Evolutionary conservation across 2,888 invertebrate species (phyloP).

Genomic region (Rhingia rostrata): DNA sequence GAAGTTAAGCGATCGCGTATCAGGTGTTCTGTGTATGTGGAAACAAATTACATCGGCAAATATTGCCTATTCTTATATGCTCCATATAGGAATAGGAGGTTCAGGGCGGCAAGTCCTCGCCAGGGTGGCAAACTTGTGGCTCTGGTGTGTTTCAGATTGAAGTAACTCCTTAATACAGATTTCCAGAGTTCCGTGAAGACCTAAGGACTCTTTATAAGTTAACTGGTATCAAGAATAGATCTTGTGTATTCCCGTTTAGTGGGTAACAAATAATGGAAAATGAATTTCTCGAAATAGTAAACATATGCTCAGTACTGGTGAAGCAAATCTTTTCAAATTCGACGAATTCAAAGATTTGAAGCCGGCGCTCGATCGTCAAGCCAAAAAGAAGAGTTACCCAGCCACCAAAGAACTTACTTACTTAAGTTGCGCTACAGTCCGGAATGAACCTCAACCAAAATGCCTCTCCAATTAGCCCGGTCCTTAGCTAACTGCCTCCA

Average conservation of each 20-base stretch:
- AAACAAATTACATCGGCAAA: constrained; percentile 89
- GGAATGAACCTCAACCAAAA: too few species aligned
- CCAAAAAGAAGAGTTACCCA: constrained; percentile 81
- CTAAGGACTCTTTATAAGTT: constrained; percentile 89
- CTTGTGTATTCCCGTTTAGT: constrained; percentile 91
- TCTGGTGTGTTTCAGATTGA: constrained; percentile 90
- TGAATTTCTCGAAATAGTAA: constrained; percentile 93
- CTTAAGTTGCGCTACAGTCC: too few species aligned
- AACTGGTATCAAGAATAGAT: constrained; percentile 90
- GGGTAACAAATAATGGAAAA: constrained; percentile 94
- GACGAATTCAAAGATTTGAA: constrained; percentile 92
- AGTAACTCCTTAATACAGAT: constrained; percentile 90
- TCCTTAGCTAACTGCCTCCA: too few species aligned
- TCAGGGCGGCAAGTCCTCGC: constrained; percentile 93
- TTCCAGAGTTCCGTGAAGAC: constrained; percentile 91
- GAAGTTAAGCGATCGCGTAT: constrained; percentile 90
- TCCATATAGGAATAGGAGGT: constrained; percentile 93
- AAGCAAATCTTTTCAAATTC: constrained; percentile 93
- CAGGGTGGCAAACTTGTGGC: constrained; percentile 90
- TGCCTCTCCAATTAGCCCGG: too few species aligned
- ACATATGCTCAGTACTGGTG: constrained; percentile 93
- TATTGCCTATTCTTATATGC: constrained; percentile 90
- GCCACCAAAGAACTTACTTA: constrained; percentile 88
- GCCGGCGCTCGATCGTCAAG: constrained; percentile 78
- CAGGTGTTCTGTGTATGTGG: constrained; percentile 89